Conservation (phyloP, 2,113 vertebrate species). For the Nanorana parkeri region DNA sequence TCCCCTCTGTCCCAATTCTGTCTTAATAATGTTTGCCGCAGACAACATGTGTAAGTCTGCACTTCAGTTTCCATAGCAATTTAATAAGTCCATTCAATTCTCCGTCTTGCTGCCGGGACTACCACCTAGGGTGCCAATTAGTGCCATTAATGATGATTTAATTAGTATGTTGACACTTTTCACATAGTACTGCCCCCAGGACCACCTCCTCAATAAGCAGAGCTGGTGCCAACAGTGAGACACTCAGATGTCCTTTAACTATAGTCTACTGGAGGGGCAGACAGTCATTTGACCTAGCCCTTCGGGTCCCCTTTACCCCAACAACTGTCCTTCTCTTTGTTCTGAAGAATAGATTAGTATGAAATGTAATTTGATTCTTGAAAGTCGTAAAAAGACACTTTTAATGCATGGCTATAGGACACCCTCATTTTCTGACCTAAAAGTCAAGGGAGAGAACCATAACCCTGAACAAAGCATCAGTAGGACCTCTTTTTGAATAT, state of each 20-base stretch:
- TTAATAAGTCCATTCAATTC: constrained; percentile 52
- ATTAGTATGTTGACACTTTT: constrained; percentile 58
- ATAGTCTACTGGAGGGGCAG: too few relatives aligned
- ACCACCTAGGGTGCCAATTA: constrained; percentile 56
- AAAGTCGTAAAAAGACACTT: too few relatives aligned
- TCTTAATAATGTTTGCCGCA: constrained; percentile 42
- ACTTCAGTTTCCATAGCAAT: constrained; percentile 51
- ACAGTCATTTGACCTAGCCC: too few relatives aligned
- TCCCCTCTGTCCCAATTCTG: constrained; percentile 46
- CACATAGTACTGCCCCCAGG: constrained; percentile 28
- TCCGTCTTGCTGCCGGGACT: constrained; percentile 43
- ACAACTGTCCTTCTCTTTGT: too few relatives aligned
- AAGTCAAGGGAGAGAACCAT: too few relatives aligned
- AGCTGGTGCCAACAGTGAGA: constrained; percentile 1
- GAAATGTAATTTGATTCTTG: too few relatives aligned
- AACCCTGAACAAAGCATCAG: too few relatives aligned
- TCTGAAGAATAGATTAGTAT: too few relatives aligned
- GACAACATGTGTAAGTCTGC: constrained; percentile 53
- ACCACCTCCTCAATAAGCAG: constrained; percentile 26
- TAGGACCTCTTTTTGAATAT: too few relatives aligned
- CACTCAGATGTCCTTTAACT: not conserved
- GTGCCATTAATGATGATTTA: constrained; percentile 54
- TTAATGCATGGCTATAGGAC: too few relatives aligned
- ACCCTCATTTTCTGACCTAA: too few relatives aligned
- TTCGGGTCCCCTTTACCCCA: too few relatives aligned